A percentile compares a stretch with the other conserved stretches of the same genome.
These are phyloP conservation scores for Musca vetustissima DNA, from an alignment of 1,140 invertebrate genomes.

Conservation along the genomic window DNA sequence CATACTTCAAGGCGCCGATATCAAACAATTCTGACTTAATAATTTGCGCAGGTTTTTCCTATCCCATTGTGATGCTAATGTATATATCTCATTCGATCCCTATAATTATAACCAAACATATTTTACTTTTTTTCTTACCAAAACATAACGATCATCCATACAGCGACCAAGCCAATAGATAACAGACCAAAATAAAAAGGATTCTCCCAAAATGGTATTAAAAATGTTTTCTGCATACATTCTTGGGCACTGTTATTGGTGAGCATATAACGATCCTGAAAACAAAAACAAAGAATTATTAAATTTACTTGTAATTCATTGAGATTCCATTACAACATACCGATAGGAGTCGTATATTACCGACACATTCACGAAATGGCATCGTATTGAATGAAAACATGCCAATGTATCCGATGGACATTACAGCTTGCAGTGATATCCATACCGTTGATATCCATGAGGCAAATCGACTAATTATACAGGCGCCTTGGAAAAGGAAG, in stretches of 20 bases:
- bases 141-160: conserved; percentile 54
- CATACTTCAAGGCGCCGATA: too few species aligned
- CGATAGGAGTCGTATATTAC: conserved; percentile 40
- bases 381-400: conserved; percentile 45
- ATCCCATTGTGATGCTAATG: too few species aligned
- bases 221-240: conserved; percentile 51
- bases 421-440: conserved; percentile 52
- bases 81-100: too few species aligned
- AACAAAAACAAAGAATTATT: neutral
- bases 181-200: conserved; percentile 50
- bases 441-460: conserved; percentile 53
- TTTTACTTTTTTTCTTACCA: conserved; percentile 41
- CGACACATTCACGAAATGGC: conserved; percentile 50
- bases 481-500: conserved; percentile 47
- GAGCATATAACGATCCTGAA: conserved; percentile 43
- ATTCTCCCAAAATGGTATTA: conserved; percentile 53
- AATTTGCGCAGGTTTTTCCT: too few species aligned
- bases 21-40: too few species aligned
- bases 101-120: too few species aligned
- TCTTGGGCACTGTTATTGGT: conserved; percentile 45
- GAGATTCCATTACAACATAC: conserved; percentile 33
- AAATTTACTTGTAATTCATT: neutral
- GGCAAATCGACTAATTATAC: conserved; percentile 52
- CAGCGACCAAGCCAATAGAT: conserved; percentile 46
- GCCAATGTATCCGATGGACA: conserved; percentile 51